A percentile compares a stretch with the other conserved stretches of the same genome.
phyloP scores from a whole-genome alignment of 2,888 invertebrate genomes.

The Chelonus formosanus region DNA sequence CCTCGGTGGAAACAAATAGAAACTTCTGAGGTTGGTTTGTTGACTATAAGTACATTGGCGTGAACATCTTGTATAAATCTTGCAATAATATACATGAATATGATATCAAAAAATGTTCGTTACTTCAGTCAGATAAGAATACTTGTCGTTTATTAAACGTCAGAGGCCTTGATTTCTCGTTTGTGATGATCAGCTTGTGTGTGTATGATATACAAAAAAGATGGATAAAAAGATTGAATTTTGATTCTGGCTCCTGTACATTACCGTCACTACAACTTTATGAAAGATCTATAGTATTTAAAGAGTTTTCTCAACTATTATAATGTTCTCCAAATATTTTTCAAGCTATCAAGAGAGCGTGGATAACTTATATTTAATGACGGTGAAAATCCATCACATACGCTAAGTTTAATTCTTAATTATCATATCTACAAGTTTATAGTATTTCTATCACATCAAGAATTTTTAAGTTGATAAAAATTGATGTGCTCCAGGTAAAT shows the following conservation, averaged over 20 bases:
- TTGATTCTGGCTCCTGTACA: neutral
- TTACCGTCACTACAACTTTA: neutral
- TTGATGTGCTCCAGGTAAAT: too few relatives aligned
- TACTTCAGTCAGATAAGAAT: too few relatives aligned
- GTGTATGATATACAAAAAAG: conserved; percentile 40
- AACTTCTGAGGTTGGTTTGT: too few relatives aligned
- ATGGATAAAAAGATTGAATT: conserved; percentile 35
- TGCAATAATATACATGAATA: too few relatives aligned
- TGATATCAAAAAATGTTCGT: too few relatives aligned
- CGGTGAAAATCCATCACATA: conserved; percentile 32
- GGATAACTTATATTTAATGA: conserved; percentile 28
- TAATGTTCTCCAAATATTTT: conserved; percentile 38
- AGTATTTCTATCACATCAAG: too few relatives aligned
- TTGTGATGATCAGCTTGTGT: conserved; percentile 42
- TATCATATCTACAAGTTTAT: neutral
- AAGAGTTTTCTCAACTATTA: conserved; percentile 23
- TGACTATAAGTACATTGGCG: too few relatives aligned
- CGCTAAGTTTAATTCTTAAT: conserved; percentile 28
- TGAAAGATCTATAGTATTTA: neutral
- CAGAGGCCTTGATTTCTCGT: conserved; percentile 27
- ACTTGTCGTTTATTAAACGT: conserved; percentile 21
- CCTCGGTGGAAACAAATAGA: too few relatives aligned
- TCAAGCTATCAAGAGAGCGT: conserved; percentile 33
- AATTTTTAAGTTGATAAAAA: too few relatives aligned
- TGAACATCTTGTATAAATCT: too few relatives aligned